Evolutionary conservation across 2,888 invertebrate species (phyloP), one percentile per base, ranked within the genome.

Genomic region (Pollenia labialis): DNA sequence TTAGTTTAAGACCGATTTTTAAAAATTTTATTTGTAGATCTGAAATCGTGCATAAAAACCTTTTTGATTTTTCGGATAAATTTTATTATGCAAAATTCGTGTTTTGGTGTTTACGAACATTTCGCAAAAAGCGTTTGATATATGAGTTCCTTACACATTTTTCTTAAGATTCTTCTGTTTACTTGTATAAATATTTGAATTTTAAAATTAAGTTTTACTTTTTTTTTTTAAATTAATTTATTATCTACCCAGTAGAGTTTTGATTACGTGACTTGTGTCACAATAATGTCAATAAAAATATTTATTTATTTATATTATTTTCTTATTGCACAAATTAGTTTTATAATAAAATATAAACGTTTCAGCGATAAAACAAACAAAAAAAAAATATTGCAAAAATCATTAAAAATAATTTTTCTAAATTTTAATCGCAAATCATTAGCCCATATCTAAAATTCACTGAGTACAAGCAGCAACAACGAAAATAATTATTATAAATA

Each of bases 181-280:
- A n/a, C n/a, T n/a, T n/a, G n/a, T n/a, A n/a, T n/a, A n/a, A n/a
- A n/a, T n/a, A n/a, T n/a, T 58, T 58, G 1, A n/a, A 12, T 58
- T 40, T n/a, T 10, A 68, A 40, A 50, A 11, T 0, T 11, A 58
- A 11, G 12, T 56, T 18, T 48, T 48, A 50, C 10, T 52, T 69
- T 32, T 6, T 52, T 69, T 32, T 6, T 6, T 32, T 32, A 32
- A 32, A 32, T 32, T 32, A 6, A 32, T 32, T 32, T 32, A 52
- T 7, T 6, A n/a, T 56, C 23, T 16, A 52, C 18, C 23, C 50
- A n/a, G 4, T 52, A 79, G 44, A 52, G 23, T 18, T 64, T 74
- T 58, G 42, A n/a, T 14, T 87, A 87, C 86, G 86, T 87, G 86
- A 87, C 83, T 72, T 48, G 23, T 56, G 62, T 76, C 76, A 76